Base-by-base conservation (phyloP, 37 sponge, comb jelly and placozoan species). In the Cliona cf. orientalis region DNA sequence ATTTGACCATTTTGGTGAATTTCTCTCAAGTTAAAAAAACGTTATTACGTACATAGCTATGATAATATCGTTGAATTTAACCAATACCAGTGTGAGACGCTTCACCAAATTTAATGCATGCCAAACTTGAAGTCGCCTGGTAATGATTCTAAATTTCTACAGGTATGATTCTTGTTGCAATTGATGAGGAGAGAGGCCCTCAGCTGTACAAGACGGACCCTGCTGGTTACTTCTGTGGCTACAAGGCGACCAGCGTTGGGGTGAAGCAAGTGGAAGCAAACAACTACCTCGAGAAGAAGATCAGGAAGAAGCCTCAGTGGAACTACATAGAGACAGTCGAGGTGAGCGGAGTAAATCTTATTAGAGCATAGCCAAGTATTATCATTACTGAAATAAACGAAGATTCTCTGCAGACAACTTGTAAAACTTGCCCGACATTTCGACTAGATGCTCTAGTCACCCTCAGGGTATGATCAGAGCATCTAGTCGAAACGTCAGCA, bases 211-310 rank as follows among this genome's bases (percentile, higher is more conserved):
- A 96, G 67, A 84, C 93, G 5, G 99, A 99, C 76, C 99, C 99
- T 23, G 95, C 99, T 36, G 99, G 99, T n/a, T 96, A 94, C 88
- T 94, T 66, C 84, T 99, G 99, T 79, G 99, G 99, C 43, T 99
- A 94, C 87, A 90, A 93, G 78, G 99, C 95, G 49, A 91, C 88
- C 60, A 94, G 95, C 78, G 97, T 89, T 26, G 99, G 99, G 0
- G 87, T 84, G 12, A 99, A 99, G 84, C 97, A 96, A 58, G 96
- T 95, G 23, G 99, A 99, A 66, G 95, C 95, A 11, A 97, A 97
- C 76, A 94, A 91, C 86, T 99, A 91, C 69, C 56, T 99, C 72
- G 99, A 99, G 82, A 99, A 99, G 93, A 99, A 96, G 86, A 78
- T 99, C 25, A 83, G 90, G 46, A 99, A 99, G 88, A 96, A 96